Evolutionary conservation across 2,888 invertebrate species (phyloP).

Genomic region (Epicampocera succincta): DNA sequence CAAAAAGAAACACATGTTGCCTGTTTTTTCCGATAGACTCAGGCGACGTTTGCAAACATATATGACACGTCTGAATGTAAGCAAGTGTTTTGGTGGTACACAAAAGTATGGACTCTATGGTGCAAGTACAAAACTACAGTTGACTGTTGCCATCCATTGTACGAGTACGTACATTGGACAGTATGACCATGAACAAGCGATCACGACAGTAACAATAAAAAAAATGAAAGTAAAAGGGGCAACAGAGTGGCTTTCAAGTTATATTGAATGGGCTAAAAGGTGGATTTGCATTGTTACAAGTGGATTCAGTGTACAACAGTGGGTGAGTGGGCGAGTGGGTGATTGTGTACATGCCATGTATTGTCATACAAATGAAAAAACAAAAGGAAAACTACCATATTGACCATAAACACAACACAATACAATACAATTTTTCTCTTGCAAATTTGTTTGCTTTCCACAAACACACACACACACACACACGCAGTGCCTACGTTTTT

Average conservation of each 20-base stretch:
- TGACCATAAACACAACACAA: constrained; percentile 68
- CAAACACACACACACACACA: background rate
- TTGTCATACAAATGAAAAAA: constrained; percentile 52
- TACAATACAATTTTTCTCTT: constrained; percentile 35
- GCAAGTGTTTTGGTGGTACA: background rate
- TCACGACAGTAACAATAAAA: constrained; percentile 9
- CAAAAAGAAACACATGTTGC: constrained; percentile 65
- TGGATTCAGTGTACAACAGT: constrained; percentile 12
- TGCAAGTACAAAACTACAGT: constrained; percentile 62
- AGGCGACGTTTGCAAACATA: constrained; percentile 21
- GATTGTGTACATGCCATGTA: constrained; percentile 46
- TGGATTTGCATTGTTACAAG: constrained; percentile 47
- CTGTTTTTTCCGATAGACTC: constrained; percentile 25
- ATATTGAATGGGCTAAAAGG: constrained; percentile 45
- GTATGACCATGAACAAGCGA: constrained; percentile 60
- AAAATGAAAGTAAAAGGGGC: background rate
- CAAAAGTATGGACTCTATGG: constrained; percentile 15
- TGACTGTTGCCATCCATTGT: constrained; percentile 68
- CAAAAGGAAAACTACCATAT: constrained; percentile 40
- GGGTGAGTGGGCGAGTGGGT: background rate
- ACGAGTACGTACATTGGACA: constrained; percentile 35
- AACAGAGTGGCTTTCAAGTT: constrained; percentile 14
- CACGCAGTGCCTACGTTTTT: background rate
- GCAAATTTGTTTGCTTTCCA: constrained; percentile 59
- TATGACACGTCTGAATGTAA: background rate